Evolutionary conservation across 1,140 invertebrate genomes (phyloP), one percentile per base, ranked within the genome.

Genomic region (Saccostrea echinata): DNA sequence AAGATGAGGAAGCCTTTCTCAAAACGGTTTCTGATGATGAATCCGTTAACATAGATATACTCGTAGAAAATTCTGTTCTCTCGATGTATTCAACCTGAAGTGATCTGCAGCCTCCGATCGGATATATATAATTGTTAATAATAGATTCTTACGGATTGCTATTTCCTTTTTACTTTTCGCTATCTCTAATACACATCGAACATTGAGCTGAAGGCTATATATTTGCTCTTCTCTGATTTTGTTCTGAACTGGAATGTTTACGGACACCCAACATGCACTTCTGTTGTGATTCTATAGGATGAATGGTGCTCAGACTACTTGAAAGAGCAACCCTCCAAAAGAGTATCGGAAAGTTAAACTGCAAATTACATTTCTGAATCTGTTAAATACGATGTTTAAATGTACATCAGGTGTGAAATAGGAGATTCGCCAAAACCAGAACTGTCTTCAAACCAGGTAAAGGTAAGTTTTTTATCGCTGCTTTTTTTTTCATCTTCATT

Each of bases 41-140:
- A 76, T 76, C 68, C 16, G 68, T 64, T 24, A 21, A 64, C 16
- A 21, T 30, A 76, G 27, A 76, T 76, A 76, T 76, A 27, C 68
- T 76, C 68, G 16, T 30, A 30, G 27, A 76, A 27, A 13, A 33
- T 76, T 76, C 68, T 76, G 68, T 76, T 76, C 68, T 16, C 27
- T 27, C 68, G 24, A 76, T 33, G 27, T 76, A 76, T 33, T 76
- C 27, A 76, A 76, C 68, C 8, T 30, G 68, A 76, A 76, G 68
- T 76, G 68, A 76, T 76, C 33, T 76, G 11, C 68, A 27, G 68
- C 24, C 24, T 76, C 68, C 68, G 68, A 76, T 76, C 68, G 68
- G 68, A 76, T 76, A 76, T 76, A 76, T 76, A 27, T 76, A 76
- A 76, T 76, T 76, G 68, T 76, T 76, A 76, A 76, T 76, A 76